phyloP scores from a whole-genome alignment of 2,888 invertebrate species.

The Tuberolachnus salignus region DNA sequence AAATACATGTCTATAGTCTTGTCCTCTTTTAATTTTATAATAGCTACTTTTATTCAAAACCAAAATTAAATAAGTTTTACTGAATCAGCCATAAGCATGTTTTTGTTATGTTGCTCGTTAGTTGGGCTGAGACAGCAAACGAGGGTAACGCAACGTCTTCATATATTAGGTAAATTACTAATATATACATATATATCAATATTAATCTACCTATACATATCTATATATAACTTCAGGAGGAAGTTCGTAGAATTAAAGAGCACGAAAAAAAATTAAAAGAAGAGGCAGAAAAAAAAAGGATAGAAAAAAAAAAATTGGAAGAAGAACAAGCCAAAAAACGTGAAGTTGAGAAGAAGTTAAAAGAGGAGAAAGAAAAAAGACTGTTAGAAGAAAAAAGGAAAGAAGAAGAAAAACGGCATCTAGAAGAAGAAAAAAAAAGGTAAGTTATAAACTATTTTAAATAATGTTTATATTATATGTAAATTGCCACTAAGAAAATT shows the following conservation, averaged over 20 bases:
- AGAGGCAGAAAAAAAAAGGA: conserved; percentile 66
- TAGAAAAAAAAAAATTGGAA: conserved; percentile 65
- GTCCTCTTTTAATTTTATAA: too few species aligned
- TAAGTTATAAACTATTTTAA: conserved; percentile 52
- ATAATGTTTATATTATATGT: not conserved
- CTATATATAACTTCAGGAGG: conserved; percentile 40
- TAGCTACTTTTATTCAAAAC: too few species aligned
- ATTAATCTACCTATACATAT: too few species aligned
- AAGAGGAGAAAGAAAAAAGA: conserved; percentile 63
- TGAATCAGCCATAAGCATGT: too few species aligned
- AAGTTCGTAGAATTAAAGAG: conserved; percentile 63
- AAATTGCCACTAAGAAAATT: too few species aligned
- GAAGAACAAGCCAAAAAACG: conserved; percentile 63
- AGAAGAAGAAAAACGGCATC: conserved; percentile 65
- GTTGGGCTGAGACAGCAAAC: too few species aligned
- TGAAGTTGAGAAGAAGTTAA: conserved; percentile 62
- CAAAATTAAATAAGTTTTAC: too few species aligned
- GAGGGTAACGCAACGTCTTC: too few species aligned
- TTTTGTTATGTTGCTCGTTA: too few species aligned
- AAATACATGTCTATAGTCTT: too few species aligned
- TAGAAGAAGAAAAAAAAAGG: conserved; percentile 65
- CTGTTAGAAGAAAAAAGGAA: conserved; percentile 64
- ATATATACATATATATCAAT: too few species aligned
- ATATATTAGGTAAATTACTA: too few species aligned
- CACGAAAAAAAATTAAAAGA: conserved; percentile 66